These are phyloP conservation scores for Philantomba maxwellii DNA, from an alignment of 2,113 vertebrate species.

Conservation along the genomic window DNA sequence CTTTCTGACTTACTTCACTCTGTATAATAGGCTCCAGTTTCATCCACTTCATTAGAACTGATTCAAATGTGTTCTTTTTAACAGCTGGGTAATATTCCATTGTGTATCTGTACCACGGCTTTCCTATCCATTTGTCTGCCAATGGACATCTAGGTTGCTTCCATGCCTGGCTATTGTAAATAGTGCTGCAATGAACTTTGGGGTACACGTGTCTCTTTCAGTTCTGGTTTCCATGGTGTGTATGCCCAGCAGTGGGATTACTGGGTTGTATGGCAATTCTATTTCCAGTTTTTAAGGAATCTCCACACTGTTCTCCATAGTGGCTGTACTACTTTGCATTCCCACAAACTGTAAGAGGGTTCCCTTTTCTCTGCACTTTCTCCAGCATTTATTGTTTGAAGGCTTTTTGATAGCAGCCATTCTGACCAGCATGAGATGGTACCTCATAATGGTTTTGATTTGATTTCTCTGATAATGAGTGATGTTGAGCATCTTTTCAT, in stretches of 20 bases:
- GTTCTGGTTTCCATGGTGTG: not conserved
- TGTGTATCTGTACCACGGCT: not conserved
- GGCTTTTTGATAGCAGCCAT: not conserved
- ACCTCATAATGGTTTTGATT: not conserved
- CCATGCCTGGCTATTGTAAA: not conserved
- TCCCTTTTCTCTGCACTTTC: not conserved
- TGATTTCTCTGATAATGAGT: not conserved
- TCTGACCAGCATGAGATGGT: not conserved
- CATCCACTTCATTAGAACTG: not conserved
- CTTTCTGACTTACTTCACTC: not conserved
- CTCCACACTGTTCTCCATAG: not conserved
- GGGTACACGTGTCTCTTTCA: not conserved
- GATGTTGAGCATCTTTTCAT: not conserved
- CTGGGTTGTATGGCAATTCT: not conserved
- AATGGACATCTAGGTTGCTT: not conserved
- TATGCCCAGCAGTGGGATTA: not conserved
- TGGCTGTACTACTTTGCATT: not conserved
- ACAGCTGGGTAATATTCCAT: not conserved
- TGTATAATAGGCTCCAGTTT: not conserved
- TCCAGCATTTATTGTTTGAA: not conserved
- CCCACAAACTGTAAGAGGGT: not conserved
- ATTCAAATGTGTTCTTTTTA: not conserved
- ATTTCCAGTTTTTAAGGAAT: not conserved
- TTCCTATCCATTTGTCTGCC: not conserved
- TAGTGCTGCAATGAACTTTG: not conserved